A percentile compares a stretch with the other conserved stretches of the same genome.
These are phyloP conservation scores for Cecidostiba fungosa DNA, from an alignment of 2,888 invertebrate species.

Conservation along the genomic window DNA sequence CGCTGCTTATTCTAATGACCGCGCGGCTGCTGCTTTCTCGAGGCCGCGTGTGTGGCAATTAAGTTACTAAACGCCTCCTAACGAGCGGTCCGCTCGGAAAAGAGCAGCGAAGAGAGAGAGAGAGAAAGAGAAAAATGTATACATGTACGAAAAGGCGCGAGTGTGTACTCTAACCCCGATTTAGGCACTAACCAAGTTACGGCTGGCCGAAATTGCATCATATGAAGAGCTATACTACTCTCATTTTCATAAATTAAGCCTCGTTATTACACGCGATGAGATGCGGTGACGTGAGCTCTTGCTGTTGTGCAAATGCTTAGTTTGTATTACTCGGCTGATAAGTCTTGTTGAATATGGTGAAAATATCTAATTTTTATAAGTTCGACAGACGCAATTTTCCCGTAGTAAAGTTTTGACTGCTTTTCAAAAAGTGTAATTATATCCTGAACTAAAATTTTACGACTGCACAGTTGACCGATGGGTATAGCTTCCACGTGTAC, in stretches of 20 bases:
- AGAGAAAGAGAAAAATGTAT: constrained; percentile 63
- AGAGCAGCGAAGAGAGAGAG: constrained; percentile 22
- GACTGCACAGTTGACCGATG: not conserved
- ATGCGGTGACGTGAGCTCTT: not conserved
- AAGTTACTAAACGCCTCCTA: constrained; percentile 66
- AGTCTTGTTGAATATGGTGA: not conserved
- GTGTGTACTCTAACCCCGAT: constrained; percentile 68
- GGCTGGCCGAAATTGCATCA: constrained; percentile 27
- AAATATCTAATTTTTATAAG: not conserved
- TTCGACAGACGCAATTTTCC: too few relatives aligned
- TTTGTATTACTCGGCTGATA: not conserved
- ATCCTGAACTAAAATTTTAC: not conserved
- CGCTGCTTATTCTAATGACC: constrained; percentile 42
- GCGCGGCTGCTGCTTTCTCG: not conserved
- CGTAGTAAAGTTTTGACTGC: too few relatives aligned
- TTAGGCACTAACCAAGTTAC: constrained; percentile 43
- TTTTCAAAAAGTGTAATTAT: too few relatives aligned
- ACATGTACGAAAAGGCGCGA: not conserved
- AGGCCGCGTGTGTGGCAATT: constrained; percentile 59
- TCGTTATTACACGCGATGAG: constrained; percentile 17
- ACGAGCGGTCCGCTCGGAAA: constrained; percentile 57
- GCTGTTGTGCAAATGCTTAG: not conserved
- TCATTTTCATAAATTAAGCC: constrained; percentile 40
- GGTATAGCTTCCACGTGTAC: not conserved
- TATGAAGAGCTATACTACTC: not conserved